These are phyloP conservation scores for Agrochola lychnidis DNA, from an alignment of 2,888 invertebrate species.

Conservation along the genomic window DNA sequence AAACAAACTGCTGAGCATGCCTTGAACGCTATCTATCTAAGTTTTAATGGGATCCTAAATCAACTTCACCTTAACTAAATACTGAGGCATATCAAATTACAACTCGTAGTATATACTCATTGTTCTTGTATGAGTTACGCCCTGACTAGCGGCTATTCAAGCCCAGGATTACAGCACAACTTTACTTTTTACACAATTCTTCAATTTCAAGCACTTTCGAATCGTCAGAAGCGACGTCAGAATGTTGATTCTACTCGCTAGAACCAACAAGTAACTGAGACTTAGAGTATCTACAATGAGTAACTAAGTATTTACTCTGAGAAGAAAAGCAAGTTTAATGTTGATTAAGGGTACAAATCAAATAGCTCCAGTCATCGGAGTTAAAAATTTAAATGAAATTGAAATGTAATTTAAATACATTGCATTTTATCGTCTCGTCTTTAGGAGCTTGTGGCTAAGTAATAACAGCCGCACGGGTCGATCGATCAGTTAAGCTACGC, in stretches of 20 bases:
- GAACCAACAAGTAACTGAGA: constrained; percentile 42
- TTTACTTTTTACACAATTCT: constrained; percentile 29
- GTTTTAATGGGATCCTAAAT: background rate
- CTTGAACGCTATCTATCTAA: background rate
- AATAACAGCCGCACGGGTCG: too few relatives aligned
- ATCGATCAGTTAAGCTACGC: too few relatives aligned
- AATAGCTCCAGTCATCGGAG: background rate
- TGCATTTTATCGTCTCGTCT: too few relatives aligned
- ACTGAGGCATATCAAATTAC: background rate
- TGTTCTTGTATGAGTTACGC: constrained; percentile 18
- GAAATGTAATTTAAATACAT: background rate
- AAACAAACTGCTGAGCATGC: background rate
- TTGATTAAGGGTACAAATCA: constrained; percentile 12
- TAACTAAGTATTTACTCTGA: constrained; percentile 42
- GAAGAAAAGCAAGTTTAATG: constrained; percentile 45
- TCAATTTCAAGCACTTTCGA: constrained; percentile 23
- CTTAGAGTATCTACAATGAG: constrained; percentile 21
- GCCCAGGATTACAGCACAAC: constrained; percentile 16
- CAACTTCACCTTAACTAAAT: background rate
- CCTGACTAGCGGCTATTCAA: background rate
- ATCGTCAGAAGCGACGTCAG: constrained; percentile 1
- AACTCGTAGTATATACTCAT: background rate
- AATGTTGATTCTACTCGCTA: constrained; percentile 48
- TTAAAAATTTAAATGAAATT: constrained; percentile 14
- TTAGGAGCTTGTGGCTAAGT: too few relatives aligned